phyloP scores from a whole-genome alignment of 2,888 invertebrate species.

The Scelioninae gen. 2 region DNA sequence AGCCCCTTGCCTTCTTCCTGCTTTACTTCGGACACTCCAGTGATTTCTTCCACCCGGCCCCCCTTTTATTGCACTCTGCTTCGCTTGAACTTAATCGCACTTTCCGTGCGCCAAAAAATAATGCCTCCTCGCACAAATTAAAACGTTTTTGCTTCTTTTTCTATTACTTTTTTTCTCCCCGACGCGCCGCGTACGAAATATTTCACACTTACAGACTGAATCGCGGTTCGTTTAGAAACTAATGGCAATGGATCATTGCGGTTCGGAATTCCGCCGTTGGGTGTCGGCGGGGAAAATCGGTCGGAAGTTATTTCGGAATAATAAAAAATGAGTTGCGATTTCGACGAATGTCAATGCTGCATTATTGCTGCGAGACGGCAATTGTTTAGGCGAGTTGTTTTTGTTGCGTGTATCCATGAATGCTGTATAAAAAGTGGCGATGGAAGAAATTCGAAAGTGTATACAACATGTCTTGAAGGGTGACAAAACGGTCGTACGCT shows the following conservation, averaged over 20 bases:
- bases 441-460: constrained; percentile 31
- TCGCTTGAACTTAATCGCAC: constrained; percentile 58
- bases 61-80: constrained; percentile 59
- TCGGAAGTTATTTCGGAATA: not conserved
- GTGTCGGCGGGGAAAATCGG: too few relatives aligned
- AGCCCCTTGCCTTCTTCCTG: constrained; percentile 63
- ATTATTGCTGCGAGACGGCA: not conserved
- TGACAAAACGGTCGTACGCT: constrained; percentile 73
- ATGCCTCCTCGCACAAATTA: constrained; percentile 51
- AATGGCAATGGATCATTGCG: not conserved
- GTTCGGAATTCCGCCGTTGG: too few relatives aligned
- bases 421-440: constrained; percentile 28
- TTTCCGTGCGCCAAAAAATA: constrained; percentile 54
- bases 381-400: not conserved
- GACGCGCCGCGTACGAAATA: constrained; percentile 29
- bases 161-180: constrained; percentile 32
- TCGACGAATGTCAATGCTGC: too few relatives aligned
- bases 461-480: constrained; percentile 46
- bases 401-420: not conserved
- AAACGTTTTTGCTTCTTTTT: constrained; percentile 47
- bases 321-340: not conserved
- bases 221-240: constrained; percentile 37
- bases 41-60: constrained; percentile 61
- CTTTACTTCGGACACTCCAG: constrained; percentile 66
- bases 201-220: constrained; percentile 31